Conservation (phyloP, 1,140 invertebrate species). For the Drepana arcuata region DNA sequence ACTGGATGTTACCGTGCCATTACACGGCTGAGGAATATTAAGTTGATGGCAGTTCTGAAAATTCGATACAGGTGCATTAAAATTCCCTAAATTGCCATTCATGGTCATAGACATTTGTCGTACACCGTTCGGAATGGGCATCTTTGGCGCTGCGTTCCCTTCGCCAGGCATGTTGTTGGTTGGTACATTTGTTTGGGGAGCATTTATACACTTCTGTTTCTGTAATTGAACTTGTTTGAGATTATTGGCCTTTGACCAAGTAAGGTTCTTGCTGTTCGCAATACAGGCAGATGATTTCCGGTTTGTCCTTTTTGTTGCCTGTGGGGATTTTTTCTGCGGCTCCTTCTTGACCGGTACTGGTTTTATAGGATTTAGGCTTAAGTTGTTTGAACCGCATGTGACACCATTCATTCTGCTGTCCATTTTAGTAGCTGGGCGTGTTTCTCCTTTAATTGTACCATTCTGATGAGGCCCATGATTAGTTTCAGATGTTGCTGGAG, state of each 20-base stretch:
- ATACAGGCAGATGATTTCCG: slow-evolving; percentile 63
- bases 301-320: slow-evolving; percentile 46
- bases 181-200: slow-evolving; percentile 24
- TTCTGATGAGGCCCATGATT: too few species aligned
- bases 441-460: too few species aligned
- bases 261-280: slow-evolving; percentile 64
- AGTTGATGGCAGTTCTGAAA: slow-evolving; percentile 58
- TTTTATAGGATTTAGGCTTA: slow-evolving; percentile 43
- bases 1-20: slow-evolving; percentile 44
- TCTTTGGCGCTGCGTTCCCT: slow-evolving; percentile 41
- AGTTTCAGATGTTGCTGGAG: slow-evolving; percentile 32
- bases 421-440: slow-evolving; percentile 56
- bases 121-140: slow-evolving; percentile 55
- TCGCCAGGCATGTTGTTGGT: slow-evolving; percentile 31
- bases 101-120: slow-evolving; percentile 54
- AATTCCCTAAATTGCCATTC: slow-evolving; percentile 41
- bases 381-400: slow-evolving; percentile 55
- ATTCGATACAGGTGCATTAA: slow-evolving; percentile 54
- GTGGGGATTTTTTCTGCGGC: slow-evolving; percentile 29
- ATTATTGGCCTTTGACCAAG: slow-evolving; percentile 65
- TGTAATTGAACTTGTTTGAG: slow-evolving; percentile 59
- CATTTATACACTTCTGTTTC: slow-evolving; percentile 54
- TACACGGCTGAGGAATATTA: slow-evolving; percentile 49
- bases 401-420: slow-evolving; percentile 63
- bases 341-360: slow-evolving; percentile 36